Conservation (phyloP, 2,797 vertebrate genomes). For the Sciurus vulgaris region DNA sequence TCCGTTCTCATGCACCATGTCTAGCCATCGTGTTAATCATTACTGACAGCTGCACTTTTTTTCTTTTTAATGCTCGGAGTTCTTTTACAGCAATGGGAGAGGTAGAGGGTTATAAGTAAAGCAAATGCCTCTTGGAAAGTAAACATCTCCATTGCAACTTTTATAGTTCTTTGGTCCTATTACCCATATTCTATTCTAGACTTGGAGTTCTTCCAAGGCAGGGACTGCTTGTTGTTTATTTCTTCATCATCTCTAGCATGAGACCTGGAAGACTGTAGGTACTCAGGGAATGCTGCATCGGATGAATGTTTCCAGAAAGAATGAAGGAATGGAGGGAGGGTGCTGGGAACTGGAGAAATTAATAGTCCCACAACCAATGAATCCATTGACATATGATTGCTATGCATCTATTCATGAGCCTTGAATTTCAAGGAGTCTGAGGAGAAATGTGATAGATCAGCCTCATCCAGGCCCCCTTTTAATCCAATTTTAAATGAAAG, state of each 20-base stretch:
- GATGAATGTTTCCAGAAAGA: background rate
- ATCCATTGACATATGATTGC: background rate
- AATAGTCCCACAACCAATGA: background rate
- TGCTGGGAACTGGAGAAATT: background rate
- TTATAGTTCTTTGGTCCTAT: background rate
- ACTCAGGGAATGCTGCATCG: background rate
- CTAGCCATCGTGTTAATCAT: conserved; percentile 62
- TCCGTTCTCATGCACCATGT: conserved; percentile 70
- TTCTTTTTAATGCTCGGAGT: background rate
- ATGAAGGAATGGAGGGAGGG: background rate
- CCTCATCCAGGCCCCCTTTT: background rate
- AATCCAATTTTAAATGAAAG: background rate
- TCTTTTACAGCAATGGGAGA: conserved; percentile 39
- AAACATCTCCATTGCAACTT: background rate
- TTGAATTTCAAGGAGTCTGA: background rate
- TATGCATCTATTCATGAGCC: background rate
- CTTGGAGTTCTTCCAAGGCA: background rate
- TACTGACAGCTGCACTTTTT: conserved; percentile 68
- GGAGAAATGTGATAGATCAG: background rate
- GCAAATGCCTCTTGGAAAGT: conserved; percentile 54
- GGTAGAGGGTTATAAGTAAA: background rate
- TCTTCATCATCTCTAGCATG: background rate
- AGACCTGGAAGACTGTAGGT: background rate
- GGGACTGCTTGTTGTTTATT: background rate
- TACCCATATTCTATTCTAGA: background rate